Evolutionary conservation across 2,888 invertebrate genomes (phyloP), one percentile per base, ranked within the genome.

Genomic region (Nymphalis urticae): DNA sequence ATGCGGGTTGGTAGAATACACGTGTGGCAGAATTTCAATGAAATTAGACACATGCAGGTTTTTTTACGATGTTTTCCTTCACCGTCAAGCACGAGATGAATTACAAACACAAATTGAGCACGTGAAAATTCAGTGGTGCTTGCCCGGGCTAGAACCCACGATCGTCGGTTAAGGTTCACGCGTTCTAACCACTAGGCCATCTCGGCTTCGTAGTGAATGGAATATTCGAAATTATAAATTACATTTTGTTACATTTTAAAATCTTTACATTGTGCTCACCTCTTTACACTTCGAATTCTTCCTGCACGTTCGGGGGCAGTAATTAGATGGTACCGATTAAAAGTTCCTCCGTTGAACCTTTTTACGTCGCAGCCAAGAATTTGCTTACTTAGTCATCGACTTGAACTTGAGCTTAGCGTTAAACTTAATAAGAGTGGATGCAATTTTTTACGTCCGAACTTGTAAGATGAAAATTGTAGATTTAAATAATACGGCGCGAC

Each of bases 331-430:
- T 72, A 75, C 88, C 87, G 89, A 89, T 90, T 90, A 90, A 90
- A 90, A 91, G 84, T 90, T 90, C 88, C 73, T 85, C 85, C 83
- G 86, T 89, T 85, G 89, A 90, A 89, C 86, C 85, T 89, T 88
- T 89, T 89, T 88, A 89, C 85, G 84, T 86, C 83, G 81, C 85
- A 84, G 79, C 80, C 77, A 85, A 84, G 84, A 84, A 88, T 89
- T 71, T 70, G 70, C 69, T 75, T 72, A 87, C 87, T 88, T 85
- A 86, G 85, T 86, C 87, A 85, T 85, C 82, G 85, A 84, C 81
- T 81, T 80, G 76, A 76, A 72, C 32, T 19, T 62, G 48, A 54
- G 48, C 36, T 48, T 17, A 73, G 75, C 76, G 76, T 78, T 77
- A 77, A 64, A 48, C 48, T 68, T 68, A 8, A 24, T 63, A 42